Base-by-base conservation (phyloP, 2,888 invertebrate species). In the Clepsis dumicolana region DNA sequence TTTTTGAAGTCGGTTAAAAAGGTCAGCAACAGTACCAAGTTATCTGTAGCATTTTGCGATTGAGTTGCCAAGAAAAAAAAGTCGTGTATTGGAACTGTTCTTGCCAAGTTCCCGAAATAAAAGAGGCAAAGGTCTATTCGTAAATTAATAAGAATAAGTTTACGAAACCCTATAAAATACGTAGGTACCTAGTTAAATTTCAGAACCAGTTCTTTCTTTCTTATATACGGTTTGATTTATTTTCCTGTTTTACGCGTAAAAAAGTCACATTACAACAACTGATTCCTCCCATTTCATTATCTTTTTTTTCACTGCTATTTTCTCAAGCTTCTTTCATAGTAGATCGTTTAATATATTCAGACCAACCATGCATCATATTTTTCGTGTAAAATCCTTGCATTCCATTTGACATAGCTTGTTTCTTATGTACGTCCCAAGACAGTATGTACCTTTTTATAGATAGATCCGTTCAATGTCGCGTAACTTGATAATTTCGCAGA, bases 401-500 rank as follows among this genome's bases (percentile, higher is more conserved):
- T n/a, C 8, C 29, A 8, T 18, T 54, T 8, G 21, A 18, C 1
- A 48, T 12, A n/a, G 0, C 41, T 7, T 1, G 16, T 7, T 1
- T 16, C 3, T 16, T 16, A 41, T 16, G 16, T 41, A 44, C 41
- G 7, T 44, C 8, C 16, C 16, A 18, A 18, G 41, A 7, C 8
- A 18, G 21, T 21, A 21, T 21, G 1, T 12, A 48, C 18, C 32
- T 54, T 32, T 54, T 54, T 21, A 32, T 54, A 54, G 18, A 4
- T 18, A 21, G 18, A 4, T 18, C 10, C 48, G 10, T 18, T 32
- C 18, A 10, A 10, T 16, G 25, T 24, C 21, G 24, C 4, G 12
- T n/a, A 24, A 35, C 16, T 57, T 21, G 3, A 14, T 2, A 59
- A 57, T 41, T 59, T 35, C 12, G 56, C 16, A 52, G 59, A 52